These are phyloP conservation scores for Coranthus polyacanthus DNA, from an alignment of 2,797 vertebrate species.

Conservation along the genomic window DNA sequence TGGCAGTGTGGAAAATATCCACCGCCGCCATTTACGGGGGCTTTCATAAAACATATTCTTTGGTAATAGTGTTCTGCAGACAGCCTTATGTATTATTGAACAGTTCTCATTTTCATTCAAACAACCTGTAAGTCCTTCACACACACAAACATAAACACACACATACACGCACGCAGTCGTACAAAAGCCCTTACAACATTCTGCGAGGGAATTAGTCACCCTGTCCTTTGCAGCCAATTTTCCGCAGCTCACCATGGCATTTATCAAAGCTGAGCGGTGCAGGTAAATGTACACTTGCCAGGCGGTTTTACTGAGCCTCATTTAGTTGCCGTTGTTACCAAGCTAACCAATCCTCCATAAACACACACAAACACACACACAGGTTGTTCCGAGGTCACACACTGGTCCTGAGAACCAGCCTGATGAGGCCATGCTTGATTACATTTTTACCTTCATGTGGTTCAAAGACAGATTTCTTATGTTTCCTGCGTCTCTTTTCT, in stretches of 20 bases:
- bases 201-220: slow-evolving; percentile 76
- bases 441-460: too few relatives aligned
- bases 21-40: slow-evolving; percentile 70
- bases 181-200: slow-evolving; percentile 72
- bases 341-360: slow-evolving; percentile 25
- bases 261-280: slow-evolving; percentile 71
- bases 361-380: too few relatives aligned
- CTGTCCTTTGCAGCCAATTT: slow-evolving; percentile 82
- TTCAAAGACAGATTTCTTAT: too few relatives aligned
- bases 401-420: too few relatives aligned
- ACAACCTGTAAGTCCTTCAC: slow-evolving; percentile 80
- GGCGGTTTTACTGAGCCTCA: slow-evolving; percentile 74
- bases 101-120: slow-evolving; percentile 85
- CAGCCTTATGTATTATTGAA: slow-evolving; percentile 86
- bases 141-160: slow-evolving; percentile 24
- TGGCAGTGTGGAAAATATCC: slow-evolving; percentile 73
- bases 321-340: slow-evolving; percentile 64
- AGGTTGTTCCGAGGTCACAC: too few relatives aligned
- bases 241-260: slow-evolving; percentile 66
- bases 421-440: too few relatives aligned
- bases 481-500: too few relatives aligned
- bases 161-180: slow-evolving; percentile 14
- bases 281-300: slow-evolving; percentile 72
- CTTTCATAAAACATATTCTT: slow-evolving; percentile 86
- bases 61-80: slow-evolving; percentile 80